Evolutionary conservation across 2,113 vertebrate species (phyloP).

Genomic region (Charina bottae): DNA sequence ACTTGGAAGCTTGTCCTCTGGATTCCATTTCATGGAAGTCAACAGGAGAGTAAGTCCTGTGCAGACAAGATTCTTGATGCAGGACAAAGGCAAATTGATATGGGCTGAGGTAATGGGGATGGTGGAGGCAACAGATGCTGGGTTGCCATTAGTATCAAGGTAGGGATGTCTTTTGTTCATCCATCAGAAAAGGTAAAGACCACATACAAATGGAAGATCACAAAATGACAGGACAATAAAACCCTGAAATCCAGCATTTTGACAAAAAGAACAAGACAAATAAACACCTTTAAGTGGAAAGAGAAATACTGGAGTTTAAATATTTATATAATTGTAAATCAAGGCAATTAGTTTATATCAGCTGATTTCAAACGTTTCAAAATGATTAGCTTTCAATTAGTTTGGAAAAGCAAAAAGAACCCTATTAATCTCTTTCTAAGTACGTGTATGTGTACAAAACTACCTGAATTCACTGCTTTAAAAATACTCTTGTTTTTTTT

Average conservation of each 20-base stretch:
- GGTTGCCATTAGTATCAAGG: neutral
- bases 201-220: neutral
- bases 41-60: neutral
- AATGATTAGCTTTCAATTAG: slow-evolving; percentile 57
- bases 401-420: slow-evolving; percentile 49
- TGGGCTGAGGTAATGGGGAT: neutral
- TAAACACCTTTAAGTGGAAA: slow-evolving; percentile 51
- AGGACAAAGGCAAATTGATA: neutral
- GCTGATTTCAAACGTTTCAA: slow-evolving; percentile 59
- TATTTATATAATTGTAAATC: slow-evolving; percentile 50
- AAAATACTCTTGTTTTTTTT: slow-evolving; percentile 54
- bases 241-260: slow-evolving; percentile 48
- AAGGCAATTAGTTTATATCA: slow-evolving; percentile 47
- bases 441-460: neutral
- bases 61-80: neutral
- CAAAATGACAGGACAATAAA: slow-evolving; percentile 16
- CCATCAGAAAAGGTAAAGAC: neutral
- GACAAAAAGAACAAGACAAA: slow-evolving; percentile 60
- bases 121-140: neutral
- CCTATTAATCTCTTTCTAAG: slow-evolving; percentile 44
- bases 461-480: slow-evolving; percentile 36
- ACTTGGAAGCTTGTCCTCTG: neutral
- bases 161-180: neutral
- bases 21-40: neutral
- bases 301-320: slow-evolving; percentile 50